A percentile compares a stretch with the other conserved stretches of the same genome.
Evolutionary conservation across 2,113 vertebrate genomes (phyloP).

Genomic region (Phyllostomus discolor): DNA sequence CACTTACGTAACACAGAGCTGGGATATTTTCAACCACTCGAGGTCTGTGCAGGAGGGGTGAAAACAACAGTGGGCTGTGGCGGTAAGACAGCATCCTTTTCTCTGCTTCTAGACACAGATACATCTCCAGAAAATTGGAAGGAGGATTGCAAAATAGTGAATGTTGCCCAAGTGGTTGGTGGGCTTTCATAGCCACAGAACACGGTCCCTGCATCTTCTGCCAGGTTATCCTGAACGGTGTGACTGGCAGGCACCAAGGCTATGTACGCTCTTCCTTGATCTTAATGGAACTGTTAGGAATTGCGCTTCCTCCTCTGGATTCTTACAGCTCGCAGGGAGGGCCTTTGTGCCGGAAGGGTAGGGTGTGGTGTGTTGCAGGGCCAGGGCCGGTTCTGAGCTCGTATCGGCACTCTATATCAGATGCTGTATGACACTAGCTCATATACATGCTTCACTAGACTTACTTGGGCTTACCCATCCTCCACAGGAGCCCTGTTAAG

Average conservation of each 20-base stretch:
- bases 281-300: background rate
- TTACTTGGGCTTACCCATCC: background rate
- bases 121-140: background rate
- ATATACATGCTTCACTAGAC: background rate
- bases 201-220: background rate
- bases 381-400: background rate
- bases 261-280: background rate
- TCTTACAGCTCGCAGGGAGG: background rate
- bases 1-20: background rate
- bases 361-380: background rate
- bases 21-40: background rate
- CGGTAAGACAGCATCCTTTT: background rate
- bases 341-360: background rate
- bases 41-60: background rate
- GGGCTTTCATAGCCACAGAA: background rate
- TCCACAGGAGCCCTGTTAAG: background rate
- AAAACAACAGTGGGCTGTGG: background rate
- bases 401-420: background rate
- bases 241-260: background rate
- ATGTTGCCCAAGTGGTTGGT: background rate
- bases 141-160: background rate
- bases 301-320: background rate
- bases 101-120: background rate
- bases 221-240: background rate
- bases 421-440: background rate